phyloP scores from a whole-genome alignment of 2,113 vertebrate species.

The Rhynchopsitta pachyrhyncha region DNA sequence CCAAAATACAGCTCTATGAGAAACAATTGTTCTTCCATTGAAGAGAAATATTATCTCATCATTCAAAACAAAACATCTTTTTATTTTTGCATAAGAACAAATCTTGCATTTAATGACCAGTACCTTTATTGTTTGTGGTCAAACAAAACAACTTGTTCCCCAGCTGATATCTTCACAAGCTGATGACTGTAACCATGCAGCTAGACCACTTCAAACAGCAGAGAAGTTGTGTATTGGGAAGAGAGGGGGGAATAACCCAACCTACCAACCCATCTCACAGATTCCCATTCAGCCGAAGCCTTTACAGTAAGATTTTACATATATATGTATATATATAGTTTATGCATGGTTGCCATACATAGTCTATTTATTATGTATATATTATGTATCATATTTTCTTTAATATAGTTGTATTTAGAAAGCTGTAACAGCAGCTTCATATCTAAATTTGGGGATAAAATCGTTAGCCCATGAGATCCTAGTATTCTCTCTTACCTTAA shows the following conservation, averaged over 20 bases:
- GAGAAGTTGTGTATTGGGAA: neutral
- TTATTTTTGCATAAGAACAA: neutral
- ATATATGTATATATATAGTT: neutral
- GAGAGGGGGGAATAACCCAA: neutral
- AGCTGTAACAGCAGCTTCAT: neutral
- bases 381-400: neutral
- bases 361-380: neutral
- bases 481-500: neutral
- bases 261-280: accelerated
- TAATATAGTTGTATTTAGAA: neutral
- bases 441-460: neutral
- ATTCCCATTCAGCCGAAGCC: neutral
- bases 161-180: neutral
- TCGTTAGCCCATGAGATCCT: neutral
- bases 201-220: neutral
- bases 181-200: neutral
- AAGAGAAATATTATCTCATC: neutral
- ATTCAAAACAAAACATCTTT: neutral
- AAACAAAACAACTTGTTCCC: neutral
- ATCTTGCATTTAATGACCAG: neutral
- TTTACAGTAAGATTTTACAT: neutral
- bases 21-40: neutral
- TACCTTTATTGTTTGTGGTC: neutral
- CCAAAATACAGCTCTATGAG: neutral
- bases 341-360: neutral